These are phyloP conservation scores for Poeciliopsis paucimaculata DNA, from an alignment of 2,797 vertebrate species.

Conservation along the genomic window DNA sequence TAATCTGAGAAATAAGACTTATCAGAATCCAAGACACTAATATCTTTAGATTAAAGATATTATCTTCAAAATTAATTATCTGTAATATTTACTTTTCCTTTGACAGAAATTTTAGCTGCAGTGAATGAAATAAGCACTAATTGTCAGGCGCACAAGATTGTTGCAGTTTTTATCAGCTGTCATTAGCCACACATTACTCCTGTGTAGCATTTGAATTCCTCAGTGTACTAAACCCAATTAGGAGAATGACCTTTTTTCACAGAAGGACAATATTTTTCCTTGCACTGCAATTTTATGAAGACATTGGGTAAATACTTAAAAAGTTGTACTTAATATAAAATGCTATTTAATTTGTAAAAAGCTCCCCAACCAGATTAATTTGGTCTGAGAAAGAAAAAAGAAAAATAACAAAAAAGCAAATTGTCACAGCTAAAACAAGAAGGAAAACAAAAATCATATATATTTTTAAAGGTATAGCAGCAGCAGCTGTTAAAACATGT, in stretches of 20 bases:
- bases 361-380: constrained; percentile 25
- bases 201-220: not conserved
- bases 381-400: constrained; percentile 10
- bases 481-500: constrained; percentile 24
- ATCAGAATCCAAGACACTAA: not conserved
- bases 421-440: constrained; percentile 20
- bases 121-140: not conserved
- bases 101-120: not conserved
- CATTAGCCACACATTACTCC: not conserved
- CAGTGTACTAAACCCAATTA: not conserved
- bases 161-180: not conserved
- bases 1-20: not conserved
- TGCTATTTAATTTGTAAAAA: constrained; percentile 20
- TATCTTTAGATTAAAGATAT: too few relatives aligned
- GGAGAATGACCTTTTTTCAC: not conserved
- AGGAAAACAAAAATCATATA: not conserved
- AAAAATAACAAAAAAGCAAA: constrained; percentile 7
- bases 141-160: not conserved
- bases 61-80: not conserved
- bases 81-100: not conserved
- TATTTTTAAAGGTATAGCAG: constrained; percentile 10
- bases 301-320: constrained; percentile 17
- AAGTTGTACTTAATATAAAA: constrained; percentile 6
- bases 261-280: not conserved
- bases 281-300: not conserved